Evolutionary conservation across 1,140 invertebrate species (phyloP).

Genomic region (Saxidomus purpurata): DNA sequence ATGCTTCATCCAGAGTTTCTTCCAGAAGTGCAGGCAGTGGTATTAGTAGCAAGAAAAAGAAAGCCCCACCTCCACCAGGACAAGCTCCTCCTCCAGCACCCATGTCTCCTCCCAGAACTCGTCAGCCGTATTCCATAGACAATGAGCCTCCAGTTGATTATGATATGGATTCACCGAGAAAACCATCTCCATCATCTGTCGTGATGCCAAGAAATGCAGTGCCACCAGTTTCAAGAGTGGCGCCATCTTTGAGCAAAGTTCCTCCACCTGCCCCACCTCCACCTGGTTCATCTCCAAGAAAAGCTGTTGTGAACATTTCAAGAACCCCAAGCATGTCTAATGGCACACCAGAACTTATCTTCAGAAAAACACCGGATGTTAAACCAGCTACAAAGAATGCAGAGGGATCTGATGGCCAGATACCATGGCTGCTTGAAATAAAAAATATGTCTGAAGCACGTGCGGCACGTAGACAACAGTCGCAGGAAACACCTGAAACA

Average conservation of each 20-base stretch:
- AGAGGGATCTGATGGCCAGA: conserved; percentile 45
- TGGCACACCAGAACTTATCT: conserved; percentile 53
- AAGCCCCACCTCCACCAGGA: conserved; percentile 69
- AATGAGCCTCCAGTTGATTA: conserved; percentile 76
- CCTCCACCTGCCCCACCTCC: conserved; percentile 38
- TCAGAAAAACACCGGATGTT: conserved; percentile 60
- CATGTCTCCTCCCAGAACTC: neutral
- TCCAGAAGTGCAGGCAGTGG: conserved; percentile 68
- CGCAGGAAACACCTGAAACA: conserved; percentile 41
- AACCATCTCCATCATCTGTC: conserved; percentile 9
- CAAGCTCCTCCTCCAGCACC: conserved; percentile 38
- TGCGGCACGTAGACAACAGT: conserved; percentile 67
- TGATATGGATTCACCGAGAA: conserved; percentile 70
- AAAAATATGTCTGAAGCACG: conserved; percentile 68
- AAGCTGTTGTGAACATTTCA: conserved; percentile 5
- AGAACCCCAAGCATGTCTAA: conserved; percentile 46
- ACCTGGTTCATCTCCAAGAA: conserved; percentile 34
- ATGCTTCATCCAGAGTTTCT: conserved; percentile 26
- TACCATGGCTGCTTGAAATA: conserved; percentile 71
- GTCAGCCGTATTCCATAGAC: conserved; percentile 39
- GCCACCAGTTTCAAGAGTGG: neutral
- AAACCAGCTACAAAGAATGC: conserved; percentile 27
- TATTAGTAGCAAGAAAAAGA: conserved; percentile 77
- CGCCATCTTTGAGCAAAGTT: neutral
- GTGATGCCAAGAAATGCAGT: conserved; percentile 39